Percentiles rank a stretch among this genome's conserved stretches.
phyloP scores from a whole-genome alignment of 2,888 invertebrate genomes.

The Ophioninae sp. region DNA sequence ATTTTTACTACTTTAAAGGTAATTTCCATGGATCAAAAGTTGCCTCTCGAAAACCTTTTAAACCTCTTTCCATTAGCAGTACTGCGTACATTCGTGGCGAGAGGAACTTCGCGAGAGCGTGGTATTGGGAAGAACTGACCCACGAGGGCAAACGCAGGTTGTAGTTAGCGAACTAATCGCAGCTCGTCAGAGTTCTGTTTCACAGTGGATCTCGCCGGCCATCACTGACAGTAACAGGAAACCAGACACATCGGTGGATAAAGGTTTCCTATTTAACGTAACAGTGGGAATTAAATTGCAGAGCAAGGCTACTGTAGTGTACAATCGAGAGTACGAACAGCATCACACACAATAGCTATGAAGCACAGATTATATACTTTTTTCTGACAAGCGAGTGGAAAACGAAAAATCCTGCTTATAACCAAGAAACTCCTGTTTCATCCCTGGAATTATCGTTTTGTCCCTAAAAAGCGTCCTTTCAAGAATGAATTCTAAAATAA shows the following conservation, averaged over 20 bases:
- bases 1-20: neutral
- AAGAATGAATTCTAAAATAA: no score
- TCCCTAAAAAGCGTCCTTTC: neutral
- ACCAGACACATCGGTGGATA: neutral
- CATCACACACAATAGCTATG: neutral
- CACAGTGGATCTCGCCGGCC: conserved; percentile 38
- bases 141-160: conserved; percentile 15
- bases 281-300: conserved; percentile 37
- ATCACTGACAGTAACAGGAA: conserved; percentile 43
- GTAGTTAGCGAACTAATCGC: conserved; percentile 53
- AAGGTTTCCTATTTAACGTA: conserved; percentile 7
- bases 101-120: conserved; percentile 7
- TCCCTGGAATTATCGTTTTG: neutral
- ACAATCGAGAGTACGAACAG: neutral
- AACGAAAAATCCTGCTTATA: neutral
- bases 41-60: neutral
- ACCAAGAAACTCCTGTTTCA: neutral
- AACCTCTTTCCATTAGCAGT: neutral
- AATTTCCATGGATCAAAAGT: conserved; percentile 37
- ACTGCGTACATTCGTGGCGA: neutral
- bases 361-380: neutral
- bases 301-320: neutral
- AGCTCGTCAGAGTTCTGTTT: conserved; percentile 56
- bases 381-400: neutral
- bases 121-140: conserved; percentile 29